Evolutionary conservation across 2,113 vertebrate genomes (phyloP), one percentile per base, ranked within the genome.

Genomic region (Thymallus thymallus): DNA sequence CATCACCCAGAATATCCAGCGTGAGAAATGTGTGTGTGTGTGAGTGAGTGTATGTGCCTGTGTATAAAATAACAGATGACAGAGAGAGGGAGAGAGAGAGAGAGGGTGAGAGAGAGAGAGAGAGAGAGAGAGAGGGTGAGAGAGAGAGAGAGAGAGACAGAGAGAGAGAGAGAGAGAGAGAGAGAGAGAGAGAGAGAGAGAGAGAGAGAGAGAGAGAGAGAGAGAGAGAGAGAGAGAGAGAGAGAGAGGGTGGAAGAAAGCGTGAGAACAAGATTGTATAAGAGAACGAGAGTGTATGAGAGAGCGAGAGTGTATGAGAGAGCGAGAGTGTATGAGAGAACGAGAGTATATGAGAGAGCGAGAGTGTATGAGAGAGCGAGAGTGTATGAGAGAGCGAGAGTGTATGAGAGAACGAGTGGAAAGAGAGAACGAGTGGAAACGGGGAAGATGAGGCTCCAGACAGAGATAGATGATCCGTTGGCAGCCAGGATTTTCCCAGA

Each of bases 401-500:
- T 60, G 22, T 14, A 18, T 5, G 56, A 62, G 71, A 41, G 48
- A 69, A n/a, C n/a, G n/a, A n/a, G n/a, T n/a, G n/a, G n/a, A n/a
- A n/a, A n/a, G 32, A 3, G 26, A 51, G 55, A 45, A 23, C 18
- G 56, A 14, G 24, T 30, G 5, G 63, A 75, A 72, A 78, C 30
- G 58, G 62, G 60, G 73, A 84, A 72, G 81, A 84, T 69, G 65
- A 66, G 58, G 62, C 83, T 66, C 35, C 58, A 66, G 63, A 63
- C 74, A 80, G 18, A 55, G 67, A 41, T 75, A 30, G 80, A 81
- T 51, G 68, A 68, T 81, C 79, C 69, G 7, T 60, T 55, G 56
- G n/a, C 56, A 60, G 56, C 56, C 56, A 16, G 9, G n/a, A 60
- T 23, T 60, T 60, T 60, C 56, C n/a, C n/a, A 23, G 80, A 66